Conservation (phyloP, 2,797 vertebrate genomes). For the Pseudochirops corinnae region DNA sequence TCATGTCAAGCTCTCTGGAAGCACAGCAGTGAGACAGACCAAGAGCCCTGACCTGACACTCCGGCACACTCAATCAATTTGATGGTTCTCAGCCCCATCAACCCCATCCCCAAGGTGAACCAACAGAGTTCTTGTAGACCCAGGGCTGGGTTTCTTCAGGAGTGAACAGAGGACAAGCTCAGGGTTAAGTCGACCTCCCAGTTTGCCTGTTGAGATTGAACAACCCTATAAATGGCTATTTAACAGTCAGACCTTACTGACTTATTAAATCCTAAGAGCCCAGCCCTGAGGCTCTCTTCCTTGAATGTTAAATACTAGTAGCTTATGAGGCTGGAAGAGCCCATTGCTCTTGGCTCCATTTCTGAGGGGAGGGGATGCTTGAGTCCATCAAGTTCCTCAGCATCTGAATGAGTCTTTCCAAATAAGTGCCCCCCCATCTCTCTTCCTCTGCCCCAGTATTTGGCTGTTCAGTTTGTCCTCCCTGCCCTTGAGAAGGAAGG, state of each 20-base stretch:
- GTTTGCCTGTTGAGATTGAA: not conserved
- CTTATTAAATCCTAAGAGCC: slow-evolving; percentile 58
- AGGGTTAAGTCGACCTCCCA: not conserved
- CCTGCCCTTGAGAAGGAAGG: not conserved
- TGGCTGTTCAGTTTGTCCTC: not conserved
- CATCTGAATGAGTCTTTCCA: slow-evolving; percentile 10
- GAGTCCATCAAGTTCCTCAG: slow-evolving; percentile 40
- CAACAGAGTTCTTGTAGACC: not conserved
- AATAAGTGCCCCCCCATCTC: not conserved
- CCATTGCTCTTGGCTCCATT: slow-evolving; percentile 59
- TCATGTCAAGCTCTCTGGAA: not conserved
- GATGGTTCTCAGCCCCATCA: no score
- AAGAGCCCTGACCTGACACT: not conserved
- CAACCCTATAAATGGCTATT: slow-evolving; percentile 10
- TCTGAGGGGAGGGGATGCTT: slow-evolving; percentile 5
- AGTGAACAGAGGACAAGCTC: slow-evolving; percentile 19
- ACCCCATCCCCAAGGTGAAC: slow-evolving; percentile 14
- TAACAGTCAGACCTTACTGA: slow-evolving; percentile 45
- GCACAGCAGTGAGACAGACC: not conserved
- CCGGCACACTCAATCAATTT: accelerated
- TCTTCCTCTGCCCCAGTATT: not conserved
- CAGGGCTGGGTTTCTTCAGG: not conserved
- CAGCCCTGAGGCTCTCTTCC: slow-evolving; percentile 56
- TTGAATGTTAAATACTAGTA: slow-evolving; percentile 69
- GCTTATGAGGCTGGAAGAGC: slow-evolving; percentile 41